These are phyloP conservation scores for Danio choprae DNA, from an alignment of 2,797 vertebrate species.

Conservation along the genomic window DNA sequence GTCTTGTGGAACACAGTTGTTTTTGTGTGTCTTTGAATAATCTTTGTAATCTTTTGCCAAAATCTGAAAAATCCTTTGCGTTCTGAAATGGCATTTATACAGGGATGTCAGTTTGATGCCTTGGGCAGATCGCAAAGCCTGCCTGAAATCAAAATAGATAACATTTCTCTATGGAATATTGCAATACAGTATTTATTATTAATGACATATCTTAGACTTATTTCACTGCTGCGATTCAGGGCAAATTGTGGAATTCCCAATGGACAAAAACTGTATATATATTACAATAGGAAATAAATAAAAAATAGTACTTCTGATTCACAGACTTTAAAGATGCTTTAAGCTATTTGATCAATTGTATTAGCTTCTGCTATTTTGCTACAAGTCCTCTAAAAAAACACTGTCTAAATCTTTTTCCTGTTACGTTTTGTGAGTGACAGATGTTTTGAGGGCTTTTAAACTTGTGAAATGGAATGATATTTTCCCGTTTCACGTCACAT, in stretches of 20 bases:
- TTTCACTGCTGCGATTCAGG: no score
- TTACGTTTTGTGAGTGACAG: slow-evolving; percentile 7
- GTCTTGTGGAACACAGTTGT: background rate
- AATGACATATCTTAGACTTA: no score
- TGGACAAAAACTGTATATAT: no score
- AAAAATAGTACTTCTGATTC: background rate
- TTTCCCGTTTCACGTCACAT: slow-evolving; percentile 9
- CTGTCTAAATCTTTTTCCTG: background rate
- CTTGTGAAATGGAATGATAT: slow-evolving; percentile 6
- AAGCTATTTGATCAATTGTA: background rate
- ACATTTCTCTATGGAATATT: no score
- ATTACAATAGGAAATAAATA: background rate
- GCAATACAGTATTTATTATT: no score
- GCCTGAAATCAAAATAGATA: no score
- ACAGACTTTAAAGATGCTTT: background rate
- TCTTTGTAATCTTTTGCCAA: background rate
- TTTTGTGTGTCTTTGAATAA: background rate
- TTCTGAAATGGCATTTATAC: background rate
- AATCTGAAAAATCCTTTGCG: background rate
- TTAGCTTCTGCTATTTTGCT: background rate
- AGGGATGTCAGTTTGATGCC: no score
- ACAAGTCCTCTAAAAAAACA: background rate
- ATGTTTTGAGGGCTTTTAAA: slow-evolving; percentile 16
- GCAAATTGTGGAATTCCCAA: no score
- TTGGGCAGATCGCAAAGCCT: background rate